These are phyloP conservation scores for Phaedon cochleariae DNA, from an alignment of 2,888 invertebrate genomes.

Conservation along the genomic window DNA sequence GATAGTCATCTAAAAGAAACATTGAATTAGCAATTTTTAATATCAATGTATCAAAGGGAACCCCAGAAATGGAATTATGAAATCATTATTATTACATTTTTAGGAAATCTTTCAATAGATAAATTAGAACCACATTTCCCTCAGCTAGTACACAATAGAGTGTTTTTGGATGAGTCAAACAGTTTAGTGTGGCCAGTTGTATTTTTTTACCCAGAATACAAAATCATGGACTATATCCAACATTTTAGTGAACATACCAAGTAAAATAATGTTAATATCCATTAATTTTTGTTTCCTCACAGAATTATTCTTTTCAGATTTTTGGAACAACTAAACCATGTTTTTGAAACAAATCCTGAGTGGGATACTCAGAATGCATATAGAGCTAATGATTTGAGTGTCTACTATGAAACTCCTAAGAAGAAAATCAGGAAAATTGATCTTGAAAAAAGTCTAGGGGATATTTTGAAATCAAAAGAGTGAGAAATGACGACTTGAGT, in stretches of 20 bases:
- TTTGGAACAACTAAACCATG: conserved; percentile 68
- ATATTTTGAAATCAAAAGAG: conserved; percentile 69
- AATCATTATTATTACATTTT: conserved; percentile 28
- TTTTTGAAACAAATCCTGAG: conserved; percentile 74
- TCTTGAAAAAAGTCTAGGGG: conserved; percentile 65
- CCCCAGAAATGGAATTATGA: too few relatives aligned
- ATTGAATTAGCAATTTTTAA: too few relatives aligned
- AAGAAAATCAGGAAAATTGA: conserved; percentile 69
- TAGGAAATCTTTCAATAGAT: conserved; percentile 60
- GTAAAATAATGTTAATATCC: too few relatives aligned
- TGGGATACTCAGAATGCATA: conserved; percentile 79
- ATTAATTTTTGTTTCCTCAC: background rate
- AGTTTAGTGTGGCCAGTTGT: conserved; percentile 86
- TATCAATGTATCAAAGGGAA: too few relatives aligned
- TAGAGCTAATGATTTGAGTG: conserved; percentile 66
- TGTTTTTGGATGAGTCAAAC: conserved; percentile 69
- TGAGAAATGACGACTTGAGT: conserved; percentile 55
- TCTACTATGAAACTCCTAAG: conserved; percentile 78
- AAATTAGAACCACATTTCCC: conserved; percentile 73
- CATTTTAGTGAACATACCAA: conserved; percentile 77
- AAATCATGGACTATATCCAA: conserved; percentile 87
- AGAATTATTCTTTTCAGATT: conserved; percentile 61
- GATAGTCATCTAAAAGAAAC: conserved; percentile 49
- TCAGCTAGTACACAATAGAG: conserved; percentile 71
- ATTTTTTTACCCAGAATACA: conserved; percentile 88